Evolutionary conservation across 2,113 vertebrate genomes (phyloP).

Genomic region (Mustela nigripes): DNA sequence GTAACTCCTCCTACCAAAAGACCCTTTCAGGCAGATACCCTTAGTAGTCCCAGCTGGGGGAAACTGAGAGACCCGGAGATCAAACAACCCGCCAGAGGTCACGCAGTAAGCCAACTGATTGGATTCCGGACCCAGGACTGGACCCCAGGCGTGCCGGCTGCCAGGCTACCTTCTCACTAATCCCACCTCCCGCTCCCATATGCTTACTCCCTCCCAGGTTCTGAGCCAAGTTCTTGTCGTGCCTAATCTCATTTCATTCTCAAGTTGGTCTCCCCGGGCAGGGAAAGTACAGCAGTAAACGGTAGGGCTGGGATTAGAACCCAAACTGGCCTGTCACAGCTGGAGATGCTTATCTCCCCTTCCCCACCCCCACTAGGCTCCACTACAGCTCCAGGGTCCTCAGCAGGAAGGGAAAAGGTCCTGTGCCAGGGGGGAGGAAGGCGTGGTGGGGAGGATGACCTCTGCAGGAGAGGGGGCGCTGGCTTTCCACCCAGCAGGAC

Average conservation of each 20-base stretch:
- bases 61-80: neutral
- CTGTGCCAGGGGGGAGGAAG: neutral
- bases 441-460: neutral
- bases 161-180: neutral
- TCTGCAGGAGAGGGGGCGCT: neutral
- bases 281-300: too few species aligned
- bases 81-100: neutral
- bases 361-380: neutral
- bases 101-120: neutral
- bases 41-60: neutral
- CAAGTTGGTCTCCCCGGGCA: neutral
- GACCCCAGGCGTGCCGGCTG: neutral
- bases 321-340: neutral
- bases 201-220: neutral
- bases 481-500: neutral
- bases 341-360: too few species aligned
- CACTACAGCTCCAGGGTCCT: neutral
- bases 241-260: neutral
- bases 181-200: neutral
- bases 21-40: neutral
- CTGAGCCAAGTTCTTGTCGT: neutral
- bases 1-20: neutral
- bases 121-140: neutral
- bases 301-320: neutral
- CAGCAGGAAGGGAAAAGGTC: neutral